phyloP scores from a whole-genome alignment of 2,888 invertebrate species.

The Hydroisotoma schaefferi region DNA sequence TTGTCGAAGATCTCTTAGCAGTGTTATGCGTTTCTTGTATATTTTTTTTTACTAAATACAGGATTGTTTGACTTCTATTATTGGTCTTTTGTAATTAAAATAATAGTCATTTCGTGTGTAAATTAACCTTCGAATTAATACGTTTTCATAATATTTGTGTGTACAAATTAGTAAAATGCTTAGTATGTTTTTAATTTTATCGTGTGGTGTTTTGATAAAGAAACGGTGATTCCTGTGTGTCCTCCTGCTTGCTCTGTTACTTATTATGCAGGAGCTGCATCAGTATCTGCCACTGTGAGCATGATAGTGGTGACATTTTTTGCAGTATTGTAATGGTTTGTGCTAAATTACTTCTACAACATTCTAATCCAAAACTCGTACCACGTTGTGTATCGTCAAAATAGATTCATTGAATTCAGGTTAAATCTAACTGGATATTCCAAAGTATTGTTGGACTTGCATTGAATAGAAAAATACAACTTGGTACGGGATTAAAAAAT shows the following conservation, averaged over 20 bases:
- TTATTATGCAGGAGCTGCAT: conserved; percentile 58
- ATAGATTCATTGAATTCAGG: too few relatives aligned
- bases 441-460: too few relatives aligned
- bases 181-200: neutral
- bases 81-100: neutral
- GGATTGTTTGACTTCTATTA: neutral
- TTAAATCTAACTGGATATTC: too few relatives aligned
- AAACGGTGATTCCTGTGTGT: conserved; percentile 86
- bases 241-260: conserved; percentile 83
- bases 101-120: neutral
- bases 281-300: conserved; percentile 41
- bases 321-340: conserved; percentile 41
- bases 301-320: conserved; percentile 42
- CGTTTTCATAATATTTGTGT: neutral
- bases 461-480: too few relatives aligned
- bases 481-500: too few relatives aligned
- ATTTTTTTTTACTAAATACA: too few relatives aligned
- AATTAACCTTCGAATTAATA: too few relatives aligned
- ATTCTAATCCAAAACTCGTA: too few relatives aligned
- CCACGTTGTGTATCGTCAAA: too few relatives aligned
- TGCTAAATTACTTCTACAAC: too few relatives aligned
- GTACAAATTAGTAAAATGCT: neutral
- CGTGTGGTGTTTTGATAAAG: conserved; percentile 54
- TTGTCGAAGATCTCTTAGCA: neutral
- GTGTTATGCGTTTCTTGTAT: too few relatives aligned